phyloP scores from a whole-genome alignment of 2,888 invertebrate genomes.

The Phlogophora meticulosa region DNA sequence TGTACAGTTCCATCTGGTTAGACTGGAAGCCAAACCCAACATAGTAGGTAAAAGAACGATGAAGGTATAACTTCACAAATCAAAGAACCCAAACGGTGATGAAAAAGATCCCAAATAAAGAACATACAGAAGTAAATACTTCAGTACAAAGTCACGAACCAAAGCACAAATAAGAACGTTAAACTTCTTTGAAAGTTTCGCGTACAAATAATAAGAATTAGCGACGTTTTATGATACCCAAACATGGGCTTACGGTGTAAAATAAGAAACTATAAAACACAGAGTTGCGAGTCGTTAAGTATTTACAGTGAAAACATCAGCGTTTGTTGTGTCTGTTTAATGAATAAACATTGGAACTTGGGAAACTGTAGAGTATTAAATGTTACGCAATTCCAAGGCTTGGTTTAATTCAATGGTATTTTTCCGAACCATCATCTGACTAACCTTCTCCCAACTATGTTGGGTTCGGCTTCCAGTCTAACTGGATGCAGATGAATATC shows the following conservation, averaged over 20 bases:
- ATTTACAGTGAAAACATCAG: slow-evolving; percentile 76
- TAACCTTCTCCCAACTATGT: too few species aligned
- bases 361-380: slow-evolving; percentile 34
- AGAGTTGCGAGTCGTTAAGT: slow-evolving; percentile 71
- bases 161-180: slow-evolving; percentile 44
- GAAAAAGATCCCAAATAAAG: too few species aligned
- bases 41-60: too few species aligned
- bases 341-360: slow-evolving; percentile 64
- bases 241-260: slow-evolving; percentile 68
- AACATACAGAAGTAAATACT: slow-evolving; percentile 16
- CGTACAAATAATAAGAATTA: slow-evolving; percentile 82
- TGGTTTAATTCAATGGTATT: not conserved
- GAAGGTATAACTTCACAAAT: too few species aligned
- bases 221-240: slow-evolving; percentile 76
- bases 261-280: slow-evolving; percentile 73
- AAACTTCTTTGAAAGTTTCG: slow-evolving; percentile 71
- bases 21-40: too few species aligned
- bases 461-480: too few species aligned
- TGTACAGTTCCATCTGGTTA: too few species aligned
- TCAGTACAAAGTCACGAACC: slow-evolving; percentile 34
- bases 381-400: slow-evolving; percentile 28
- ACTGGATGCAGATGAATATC: too few species aligned
- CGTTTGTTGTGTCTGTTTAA: slow-evolving; percentile 59
- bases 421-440: too few species aligned
- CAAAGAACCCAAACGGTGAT: too few species aligned